These are phyloP conservation scores for Propsilocerus akamusi DNA, from an alignment of 1,140 invertebrate species.

Conservation along the genomic window DNA sequence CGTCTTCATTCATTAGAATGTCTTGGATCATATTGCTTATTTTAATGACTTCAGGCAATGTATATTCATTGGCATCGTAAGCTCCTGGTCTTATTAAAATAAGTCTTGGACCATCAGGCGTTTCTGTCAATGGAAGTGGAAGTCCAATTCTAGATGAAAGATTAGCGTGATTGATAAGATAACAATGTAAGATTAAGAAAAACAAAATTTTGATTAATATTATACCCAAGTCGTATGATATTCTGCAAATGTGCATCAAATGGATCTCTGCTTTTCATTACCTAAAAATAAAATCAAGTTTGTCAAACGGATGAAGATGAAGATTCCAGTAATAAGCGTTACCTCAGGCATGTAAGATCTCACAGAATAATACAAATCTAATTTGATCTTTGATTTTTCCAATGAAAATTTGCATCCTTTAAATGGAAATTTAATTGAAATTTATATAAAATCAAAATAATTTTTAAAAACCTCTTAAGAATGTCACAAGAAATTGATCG, in stretches of 20 bases:
- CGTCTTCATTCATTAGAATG: conserved; percentile 10
- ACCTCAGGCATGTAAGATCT: conserved; percentile 8
- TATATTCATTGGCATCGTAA: conserved; percentile 18
- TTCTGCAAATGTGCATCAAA: neutral
- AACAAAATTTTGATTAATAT: neutral
- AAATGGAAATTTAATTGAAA: conserved; percentile 4
- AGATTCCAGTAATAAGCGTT: conserved; percentile 6
- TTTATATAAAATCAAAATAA: neutral
- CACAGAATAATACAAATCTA: conserved; percentile 10
- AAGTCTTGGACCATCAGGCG: conserved; percentile 15
- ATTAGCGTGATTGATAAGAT: too few relatives aligned
- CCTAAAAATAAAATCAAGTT: too few relatives aligned
- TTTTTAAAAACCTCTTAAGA: neutral
- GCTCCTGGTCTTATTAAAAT: conserved; percentile 20
- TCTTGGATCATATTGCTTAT: conserved; percentile 3
- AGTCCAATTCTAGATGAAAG: neutral
- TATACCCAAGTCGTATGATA: conserved; percentile 8
- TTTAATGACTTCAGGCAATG: conserved; percentile 5
- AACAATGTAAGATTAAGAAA: neutral
- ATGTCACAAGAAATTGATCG: conserved; percentile 1
- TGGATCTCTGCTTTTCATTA: too few relatives aligned
- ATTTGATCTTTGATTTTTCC: conserved; percentile 9
- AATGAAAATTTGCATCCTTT: conserved; percentile 9
- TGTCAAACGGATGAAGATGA: too few relatives aligned
- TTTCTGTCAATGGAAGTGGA: conserved; percentile 4